These are phyloP conservation scores for Lasioglossum albipes DNA, from an alignment of 1,140 invertebrate species.

Conservation along the genomic window DNA sequence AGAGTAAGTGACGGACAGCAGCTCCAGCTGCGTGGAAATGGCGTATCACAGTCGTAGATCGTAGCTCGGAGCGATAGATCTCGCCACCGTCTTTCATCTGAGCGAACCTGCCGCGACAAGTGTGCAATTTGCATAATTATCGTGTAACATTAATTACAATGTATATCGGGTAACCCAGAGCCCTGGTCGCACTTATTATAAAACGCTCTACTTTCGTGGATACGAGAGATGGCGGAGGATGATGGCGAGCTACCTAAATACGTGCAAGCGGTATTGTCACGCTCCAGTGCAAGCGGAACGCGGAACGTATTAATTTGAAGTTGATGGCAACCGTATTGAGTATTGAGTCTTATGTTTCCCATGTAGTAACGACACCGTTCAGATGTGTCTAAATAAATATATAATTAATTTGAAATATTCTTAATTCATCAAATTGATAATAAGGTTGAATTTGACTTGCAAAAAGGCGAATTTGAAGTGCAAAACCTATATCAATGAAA, in stretches of 20 bases:
- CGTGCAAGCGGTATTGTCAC: not conserved
- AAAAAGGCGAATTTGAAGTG: too few species aligned
- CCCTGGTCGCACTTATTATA: slow-evolving; percentile 3
- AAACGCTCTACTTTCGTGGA: slow-evolving; percentile 34
- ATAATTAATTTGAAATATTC: too few species aligned
- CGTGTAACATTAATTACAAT: slow-evolving; percentile 24
- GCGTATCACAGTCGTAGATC: too few species aligned
- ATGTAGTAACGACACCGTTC: too few species aligned
- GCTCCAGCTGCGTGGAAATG: too few species aligned
- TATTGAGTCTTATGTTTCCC: too few species aligned
- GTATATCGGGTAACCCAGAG: not conserved
- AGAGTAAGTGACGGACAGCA: too few species aligned
- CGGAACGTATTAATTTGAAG: not conserved
- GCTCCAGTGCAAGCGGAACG: not conserved
- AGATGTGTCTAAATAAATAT: too few species aligned
- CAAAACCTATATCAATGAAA: too few species aligned
- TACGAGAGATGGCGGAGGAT: not conserved
- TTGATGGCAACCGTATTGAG: not conserved
- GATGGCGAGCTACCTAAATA: not conserved
- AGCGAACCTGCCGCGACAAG: not conserved
- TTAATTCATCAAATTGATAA: too few species aligned
- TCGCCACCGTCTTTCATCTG: not conserved
- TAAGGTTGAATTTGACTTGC: too few species aligned
- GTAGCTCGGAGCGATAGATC: too few species aligned
- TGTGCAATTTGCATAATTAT: slow-evolving; percentile 25